Evolutionary conservation across 2,797 vertebrate genomes (phyloP), one percentile per base, ranked within the genome.

Genomic region (Bovichtus diacanthus): DNA sequence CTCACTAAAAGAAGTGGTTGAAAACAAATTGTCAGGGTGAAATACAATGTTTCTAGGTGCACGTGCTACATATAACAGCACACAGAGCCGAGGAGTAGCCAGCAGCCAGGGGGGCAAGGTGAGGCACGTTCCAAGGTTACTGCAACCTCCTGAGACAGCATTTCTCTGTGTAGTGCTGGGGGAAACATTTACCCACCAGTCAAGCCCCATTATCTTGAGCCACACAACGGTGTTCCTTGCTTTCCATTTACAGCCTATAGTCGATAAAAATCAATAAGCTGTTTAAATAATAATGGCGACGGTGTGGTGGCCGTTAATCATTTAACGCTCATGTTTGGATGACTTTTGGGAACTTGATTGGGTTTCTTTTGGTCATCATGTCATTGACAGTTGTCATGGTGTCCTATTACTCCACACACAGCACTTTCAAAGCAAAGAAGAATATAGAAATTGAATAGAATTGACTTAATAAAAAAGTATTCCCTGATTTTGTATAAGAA

Each of bases 271-370:
- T 94, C 91, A 78, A 91, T 91, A 90, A 71, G 53, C 75, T 66
- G 87, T 92, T 90, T 85, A 87, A 86, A 92, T 87, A 76, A 90
- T 90, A 92, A 92, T 81, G 81, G 69, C 15, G 74, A 19, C 47
- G 67, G 59, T 19, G 60, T 46, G 23, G 60, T 46, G 31, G 60
- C 70, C 77, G 76, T 87, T 83, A 58, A 76, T 87, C 56, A 68
- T 54, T 54, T 36, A 41, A 9, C 27, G 18, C 21, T 10, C 46
- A n/a, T 27, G 39, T n/a, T 66, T 16, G 21, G n/a, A 36, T 1
- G 19, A 63, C 11, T 11, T 16, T 6, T 18, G 21, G 3, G 5
- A 18, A 44, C n/a, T 59, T 56, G 21, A 80, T 38, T 31, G n/a
- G 15, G 9, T 38, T 60, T 63, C 39, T 55, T 46, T 55, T 46